A percentile compares a stretch with the other conserved stretches of the same genome.
Conservation (phyloP, 1,140 invertebrate species). For the Euwallacea fornicatus region DNA sequence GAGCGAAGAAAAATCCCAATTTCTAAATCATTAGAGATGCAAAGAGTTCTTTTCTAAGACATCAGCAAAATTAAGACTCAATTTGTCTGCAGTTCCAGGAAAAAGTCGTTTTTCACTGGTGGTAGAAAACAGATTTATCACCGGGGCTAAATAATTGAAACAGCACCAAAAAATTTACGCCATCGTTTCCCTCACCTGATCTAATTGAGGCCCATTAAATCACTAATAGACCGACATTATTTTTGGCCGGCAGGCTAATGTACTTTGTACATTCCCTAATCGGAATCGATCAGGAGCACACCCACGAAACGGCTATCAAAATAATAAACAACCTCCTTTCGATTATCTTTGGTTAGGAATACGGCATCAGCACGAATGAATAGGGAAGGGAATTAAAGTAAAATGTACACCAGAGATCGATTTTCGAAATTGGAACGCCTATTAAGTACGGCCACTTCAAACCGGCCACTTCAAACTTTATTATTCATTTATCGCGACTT, state of each 20-base stretch:
- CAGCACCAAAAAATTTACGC: slow-evolving; percentile 7
- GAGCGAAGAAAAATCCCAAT: too few relatives aligned
- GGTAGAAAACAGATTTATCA: slow-evolving; percentile 29
- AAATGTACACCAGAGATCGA: slow-evolving; percentile 22
- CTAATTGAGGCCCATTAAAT: slow-evolving; percentile 24
- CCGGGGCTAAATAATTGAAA: slow-evolving; percentile 24
- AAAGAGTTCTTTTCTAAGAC: too few relatives aligned
- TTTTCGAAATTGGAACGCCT: slow-evolving; percentile 11
- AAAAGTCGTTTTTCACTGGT: slow-evolving; percentile 18
- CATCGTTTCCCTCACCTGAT: slow-evolving; percentile 5
- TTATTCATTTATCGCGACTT: too few relatives aligned
- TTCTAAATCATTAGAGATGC: too few relatives aligned
- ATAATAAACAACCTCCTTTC: slow-evolving; percentile 32
- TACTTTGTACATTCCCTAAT: slow-evolving; percentile 30
- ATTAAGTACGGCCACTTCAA: slow-evolving; percentile 6
- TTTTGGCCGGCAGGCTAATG: slow-evolving; percentile 27
- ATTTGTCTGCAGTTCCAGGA: slow-evolving; percentile 7
- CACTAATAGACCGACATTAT: slow-evolving; percentile 27
- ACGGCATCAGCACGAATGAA: slow-evolving; percentile 14
- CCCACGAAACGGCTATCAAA: slow-evolving; percentile 30
- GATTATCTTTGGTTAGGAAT: slow-evolving; percentile 23
- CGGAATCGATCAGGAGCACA: slow-evolving; percentile 26
- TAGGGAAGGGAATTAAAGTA: slow-evolving; percentile 21
- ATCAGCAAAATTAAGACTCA: slow-evolving; percentile 15
- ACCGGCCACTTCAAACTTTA: too few relatives aligned